Conservation (phyloP, 1,140 invertebrate species). For the Trigoniulus corallinus region DNA sequence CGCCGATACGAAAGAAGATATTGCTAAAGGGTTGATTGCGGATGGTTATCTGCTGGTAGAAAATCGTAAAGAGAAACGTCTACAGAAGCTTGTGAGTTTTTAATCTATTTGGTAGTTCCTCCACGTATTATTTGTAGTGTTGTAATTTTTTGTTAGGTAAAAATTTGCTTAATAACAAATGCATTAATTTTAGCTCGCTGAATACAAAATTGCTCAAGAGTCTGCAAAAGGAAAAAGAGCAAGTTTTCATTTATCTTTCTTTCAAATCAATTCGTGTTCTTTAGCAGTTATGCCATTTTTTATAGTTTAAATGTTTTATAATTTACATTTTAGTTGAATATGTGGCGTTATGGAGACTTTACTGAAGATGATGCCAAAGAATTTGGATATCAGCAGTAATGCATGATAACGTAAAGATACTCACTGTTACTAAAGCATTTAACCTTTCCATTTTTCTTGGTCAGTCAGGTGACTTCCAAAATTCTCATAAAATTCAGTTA, state of each 20-base stretch:
- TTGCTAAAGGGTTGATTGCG: constrained; percentile 63
- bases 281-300: neutral
- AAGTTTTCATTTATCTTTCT: neutral
- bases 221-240: neutral
- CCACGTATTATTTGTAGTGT: constrained; percentile 1
- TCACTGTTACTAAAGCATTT: no score
- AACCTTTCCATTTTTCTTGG: no score
- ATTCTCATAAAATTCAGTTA: no score
- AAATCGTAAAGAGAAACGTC: constrained; percentile 54
- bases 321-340: constrained; percentile 38
- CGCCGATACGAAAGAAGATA: constrained; percentile 53
- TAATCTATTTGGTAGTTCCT: neutral
- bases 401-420: no score
- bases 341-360: constrained; percentile 94
- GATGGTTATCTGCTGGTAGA: constrained; percentile 75
- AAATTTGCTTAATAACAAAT: constrained; percentile 6
- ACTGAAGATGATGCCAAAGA: constrained; percentile 87
- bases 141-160: constrained; percentile 1
- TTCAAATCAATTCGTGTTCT: neutral
- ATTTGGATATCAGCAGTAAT: constrained; percentile 38
- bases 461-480: no score
- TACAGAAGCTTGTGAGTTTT: constrained; percentile 52
- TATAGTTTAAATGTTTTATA: constrained; percentile 13
- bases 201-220: neutral
- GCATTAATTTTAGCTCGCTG: neutral